Evolutionary conservation across 2,113 vertebrate genomes (phyloP), one percentile per base, ranked within the genome.

Genomic region (Miniopterus natalensis): DNA sequence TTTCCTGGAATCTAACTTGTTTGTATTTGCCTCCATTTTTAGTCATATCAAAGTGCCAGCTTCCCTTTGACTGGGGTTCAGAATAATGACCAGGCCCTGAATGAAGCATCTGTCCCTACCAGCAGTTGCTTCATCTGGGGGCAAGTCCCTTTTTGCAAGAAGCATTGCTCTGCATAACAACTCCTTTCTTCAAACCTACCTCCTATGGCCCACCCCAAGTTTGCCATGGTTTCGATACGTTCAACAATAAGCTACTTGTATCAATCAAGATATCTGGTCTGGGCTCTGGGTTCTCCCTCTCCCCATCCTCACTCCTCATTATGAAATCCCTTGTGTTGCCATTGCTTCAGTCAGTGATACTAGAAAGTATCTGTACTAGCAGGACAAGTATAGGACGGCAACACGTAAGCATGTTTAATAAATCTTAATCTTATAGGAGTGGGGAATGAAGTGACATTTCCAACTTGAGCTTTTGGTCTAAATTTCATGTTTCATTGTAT

Each of bases 1-100:
- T 88, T 68, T 94, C 61, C 59, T 75, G 18, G 71, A 92, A 89
- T 85, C 23, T 75, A 49, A 75, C 40, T 84, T 73, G 21, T 57
- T 94, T 61, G 6, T 51, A 59, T 84, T 92, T 40, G 31, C 17
- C 17, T 85, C 27, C 15, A 55, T 29, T 70, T 7, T 20, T 65
- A 31, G 21, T 20, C 63, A 15, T 61, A 61, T 51, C 77, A 66
- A 81, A 51, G 13, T 65, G 79, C 14, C 31, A 78, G 42, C 6
- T 80, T 63, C 8, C 8, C 51, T 81, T 47, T 74, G 51, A 12
- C 4, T 13, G 27, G 40, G 3, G 25, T 87, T 36, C 31, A 27
- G 11, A 80, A 40, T 53, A 13, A 78, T 51, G 27, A 6, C n/a
- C 3, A 23, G 27, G 23, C 14, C 42, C 36, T 88, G 15, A 80